Conservation (phyloP, 2,888 invertebrate genomes). For the Leptinotarsa haldemani region DNA sequence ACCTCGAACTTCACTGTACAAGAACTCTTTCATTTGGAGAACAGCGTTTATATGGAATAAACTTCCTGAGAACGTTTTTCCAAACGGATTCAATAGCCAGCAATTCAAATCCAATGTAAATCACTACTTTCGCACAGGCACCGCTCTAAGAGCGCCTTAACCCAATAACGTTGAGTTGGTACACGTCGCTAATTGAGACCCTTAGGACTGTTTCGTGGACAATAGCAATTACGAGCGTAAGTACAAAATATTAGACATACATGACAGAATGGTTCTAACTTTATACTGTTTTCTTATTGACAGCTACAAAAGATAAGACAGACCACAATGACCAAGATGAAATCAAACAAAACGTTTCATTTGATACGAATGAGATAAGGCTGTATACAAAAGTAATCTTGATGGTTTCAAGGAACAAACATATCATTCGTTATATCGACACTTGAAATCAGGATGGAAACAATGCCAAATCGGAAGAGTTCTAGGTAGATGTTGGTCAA, state of each 20-base stretch:
- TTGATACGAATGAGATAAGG: constrained; percentile 31
- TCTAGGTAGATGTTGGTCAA: constrained; percentile 4
- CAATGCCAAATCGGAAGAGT: constrained; percentile 16
- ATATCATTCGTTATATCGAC: constrained; percentile 32
- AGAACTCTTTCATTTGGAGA: too few species aligned
- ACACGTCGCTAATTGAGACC: too few species aligned
- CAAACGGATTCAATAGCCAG: too few species aligned
- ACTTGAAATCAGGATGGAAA: constrained; percentile 17
- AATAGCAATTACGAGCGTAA: too few species aligned
- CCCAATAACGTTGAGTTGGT: too few species aligned
- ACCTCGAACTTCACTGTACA: too few species aligned
- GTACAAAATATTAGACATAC: neutral
- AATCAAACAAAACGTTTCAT: constrained; percentile 33
- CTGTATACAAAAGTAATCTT: constrained; percentile 32
- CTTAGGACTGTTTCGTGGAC: too few species aligned
- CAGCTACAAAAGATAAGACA: neutral
- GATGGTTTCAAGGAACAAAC: constrained; percentile 32
- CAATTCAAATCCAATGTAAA: too few species aligned
- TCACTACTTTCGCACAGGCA: too few species aligned
- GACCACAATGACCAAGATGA: neutral
- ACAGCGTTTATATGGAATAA: too few species aligned
- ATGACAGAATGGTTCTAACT: neutral
- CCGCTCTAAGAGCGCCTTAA: too few species aligned
- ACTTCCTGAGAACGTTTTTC: too few species aligned
- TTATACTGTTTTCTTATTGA: constrained; percentile 10